phyloP scores from a whole-genome alignment of 2,888 invertebrate species.

The Mycalesis mineus region DNA sequence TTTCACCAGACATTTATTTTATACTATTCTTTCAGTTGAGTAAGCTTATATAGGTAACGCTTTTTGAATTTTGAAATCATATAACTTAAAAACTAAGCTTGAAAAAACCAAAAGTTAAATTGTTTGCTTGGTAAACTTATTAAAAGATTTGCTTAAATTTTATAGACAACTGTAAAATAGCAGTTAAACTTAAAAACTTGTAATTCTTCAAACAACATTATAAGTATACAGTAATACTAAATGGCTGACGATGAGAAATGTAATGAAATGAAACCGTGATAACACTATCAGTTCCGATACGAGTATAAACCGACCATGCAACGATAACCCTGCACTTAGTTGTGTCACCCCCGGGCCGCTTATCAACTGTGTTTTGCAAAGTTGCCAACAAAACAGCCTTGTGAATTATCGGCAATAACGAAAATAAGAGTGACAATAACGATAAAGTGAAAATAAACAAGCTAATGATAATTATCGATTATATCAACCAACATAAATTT shows the following conservation, averaged over 20 bases:
- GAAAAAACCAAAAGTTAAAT: no score
- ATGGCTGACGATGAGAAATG: conserved; percentile 17
- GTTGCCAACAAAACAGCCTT: conserved; percentile 38
- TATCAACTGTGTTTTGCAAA: conserved; percentile 41
- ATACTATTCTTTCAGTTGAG: no score
- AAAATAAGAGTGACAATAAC: conserved; percentile 45
- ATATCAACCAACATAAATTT: neutral
- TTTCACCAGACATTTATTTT: no score
- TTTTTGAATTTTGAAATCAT: no score
- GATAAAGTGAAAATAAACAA: conserved; percentile 46
- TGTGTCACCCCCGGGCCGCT: conserved; percentile 43
- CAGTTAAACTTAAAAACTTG: neutral
- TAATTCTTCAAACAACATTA: neutral
- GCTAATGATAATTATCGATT: neutral
- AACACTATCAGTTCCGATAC: conserved; percentile 48
- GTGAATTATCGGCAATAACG: conserved; percentile 30
- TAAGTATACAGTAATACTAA: neutral
- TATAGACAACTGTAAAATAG: no score
- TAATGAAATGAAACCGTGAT: conserved; percentile 44
- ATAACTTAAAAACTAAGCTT: no score
- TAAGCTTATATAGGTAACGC: no score
- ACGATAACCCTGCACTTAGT: conserved; percentile 67
- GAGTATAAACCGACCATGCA: conserved; percentile 50
- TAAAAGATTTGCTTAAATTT: no score
- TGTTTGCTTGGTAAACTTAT: no score